These are phyloP conservation scores for Phrynocephalus forsythii DNA, from an alignment of 2,797 vertebrate genomes.

Conservation along the genomic window DNA sequence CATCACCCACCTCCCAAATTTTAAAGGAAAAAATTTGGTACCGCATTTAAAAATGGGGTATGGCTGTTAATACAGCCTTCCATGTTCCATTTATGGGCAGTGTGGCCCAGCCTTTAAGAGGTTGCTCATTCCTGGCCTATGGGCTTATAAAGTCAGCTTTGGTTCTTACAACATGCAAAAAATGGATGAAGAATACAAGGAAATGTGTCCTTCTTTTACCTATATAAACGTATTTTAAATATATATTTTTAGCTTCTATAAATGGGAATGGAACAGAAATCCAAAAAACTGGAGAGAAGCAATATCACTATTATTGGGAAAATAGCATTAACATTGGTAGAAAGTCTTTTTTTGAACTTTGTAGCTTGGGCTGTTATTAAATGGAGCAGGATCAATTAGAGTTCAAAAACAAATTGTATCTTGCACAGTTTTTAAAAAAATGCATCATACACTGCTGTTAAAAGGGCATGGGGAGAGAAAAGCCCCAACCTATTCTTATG, in stretches of 20 bases:
- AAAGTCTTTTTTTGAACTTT: constrained; percentile 9
- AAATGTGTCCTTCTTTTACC: no score
- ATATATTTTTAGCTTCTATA: background rate
- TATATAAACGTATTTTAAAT: background rate
- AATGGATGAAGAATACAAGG: no score
- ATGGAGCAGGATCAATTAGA: constrained; percentile 63
- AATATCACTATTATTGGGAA: background rate
- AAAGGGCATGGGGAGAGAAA: constrained; percentile 27
- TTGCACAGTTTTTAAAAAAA: constrained; percentile 65
- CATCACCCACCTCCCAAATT: no score
- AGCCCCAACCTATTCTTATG: constrained; percentile 10
- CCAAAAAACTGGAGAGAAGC: background rate
- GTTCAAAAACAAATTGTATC: constrained; percentile 55
- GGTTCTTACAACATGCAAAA: no score
- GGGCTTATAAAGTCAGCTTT: no score
- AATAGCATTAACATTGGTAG: background rate
- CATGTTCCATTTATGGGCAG: no score
- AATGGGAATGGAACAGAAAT: background rate
- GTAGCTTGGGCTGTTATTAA: constrained; percentile 45
- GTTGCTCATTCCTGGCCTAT: no score
- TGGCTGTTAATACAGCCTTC: no score
- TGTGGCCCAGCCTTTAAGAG: no score
- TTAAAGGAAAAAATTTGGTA: no score
- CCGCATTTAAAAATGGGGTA: no score
- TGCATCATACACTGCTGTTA: constrained; percentile 42